Evolutionary conservation across 2,797 vertebrate species (phyloP).

Genomic region (Chrosomus eos): DNA sequence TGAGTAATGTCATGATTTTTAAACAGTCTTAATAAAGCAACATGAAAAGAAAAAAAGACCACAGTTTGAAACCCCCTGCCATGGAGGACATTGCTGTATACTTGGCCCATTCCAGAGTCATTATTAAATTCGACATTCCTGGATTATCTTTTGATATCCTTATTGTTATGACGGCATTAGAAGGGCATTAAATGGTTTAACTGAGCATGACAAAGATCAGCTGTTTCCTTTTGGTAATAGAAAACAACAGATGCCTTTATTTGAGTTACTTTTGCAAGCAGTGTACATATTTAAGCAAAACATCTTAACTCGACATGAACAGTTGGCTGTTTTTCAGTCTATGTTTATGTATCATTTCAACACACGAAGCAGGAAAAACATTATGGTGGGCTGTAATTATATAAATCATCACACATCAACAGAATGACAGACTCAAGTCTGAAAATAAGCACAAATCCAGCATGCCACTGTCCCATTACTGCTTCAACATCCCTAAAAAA

Average conservation of each 20-base stretch:
- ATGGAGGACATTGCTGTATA: too few species aligned
- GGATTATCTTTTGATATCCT: not conserved
- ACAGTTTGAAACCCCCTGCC: too few species aligned
- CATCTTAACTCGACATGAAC: not conserved
- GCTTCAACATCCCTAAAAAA: not conserved
- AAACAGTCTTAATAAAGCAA: too few species aligned
- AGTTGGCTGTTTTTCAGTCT: not conserved
- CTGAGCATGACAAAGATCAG: constrained; percentile 4
- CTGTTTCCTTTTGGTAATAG: not conserved
- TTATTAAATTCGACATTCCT: not conserved
- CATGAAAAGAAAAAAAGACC: too few species aligned
- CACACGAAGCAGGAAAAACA: not conserved
- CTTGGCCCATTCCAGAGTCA: too few species aligned
- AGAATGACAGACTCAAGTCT: not conserved
- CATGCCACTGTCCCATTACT: not conserved
- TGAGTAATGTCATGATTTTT: too few species aligned
- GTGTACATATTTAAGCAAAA: constrained; percentile 24
- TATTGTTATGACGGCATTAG: not conserved
- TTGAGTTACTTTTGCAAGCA: not conserved
- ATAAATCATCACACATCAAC: constrained; percentile 9
- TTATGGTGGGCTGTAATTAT: constrained; percentile 17
- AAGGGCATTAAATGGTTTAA: constrained; percentile 10
- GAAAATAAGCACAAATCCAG: not conserved
- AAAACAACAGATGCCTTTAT: constrained; percentile 26
- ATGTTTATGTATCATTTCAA: constrained; percentile 14